A percentile compares a stretch with the other conserved stretches of the same genome.
Evolutionary conservation across 2,888 invertebrate genomes (phyloP).

Genomic region (Kryphioiulus occultus): DNA sequence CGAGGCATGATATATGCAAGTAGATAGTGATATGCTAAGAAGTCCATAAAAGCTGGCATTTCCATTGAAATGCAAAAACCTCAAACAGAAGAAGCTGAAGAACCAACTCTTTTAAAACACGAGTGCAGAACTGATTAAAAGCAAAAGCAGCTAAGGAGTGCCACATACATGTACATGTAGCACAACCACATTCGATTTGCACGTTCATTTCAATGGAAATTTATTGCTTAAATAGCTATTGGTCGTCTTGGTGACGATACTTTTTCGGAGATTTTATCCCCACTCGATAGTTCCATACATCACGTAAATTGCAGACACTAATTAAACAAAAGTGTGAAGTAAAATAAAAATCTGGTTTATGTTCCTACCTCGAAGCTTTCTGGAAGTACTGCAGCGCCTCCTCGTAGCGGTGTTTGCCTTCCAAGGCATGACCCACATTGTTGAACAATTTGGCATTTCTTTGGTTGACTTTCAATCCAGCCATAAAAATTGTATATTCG

Average conservation of each 20-base stretch:
- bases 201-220: conserved; percentile 26
- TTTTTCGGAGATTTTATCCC: not conserved
- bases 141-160: not conserved
- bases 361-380: conserved; percentile 77
- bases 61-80: not conserved
- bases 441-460: conserved; percentile 95
- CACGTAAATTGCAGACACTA: not conserved
- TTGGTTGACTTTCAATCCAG: conserved; percentile 83
- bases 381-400: conserved; percentile 91
- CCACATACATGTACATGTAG: too few relatives aligned
- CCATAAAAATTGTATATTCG: conserved; percentile 93
- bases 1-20: not conserved
- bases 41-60: not conserved
- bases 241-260: not conserved
- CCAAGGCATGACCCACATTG: conserved; percentile 95
- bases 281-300: not conserved
- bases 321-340: not conserved
- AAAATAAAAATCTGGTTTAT: not conserved
- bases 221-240: not conserved
- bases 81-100: not conserved
- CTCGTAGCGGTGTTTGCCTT: conserved; percentile 72
- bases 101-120: not conserved
- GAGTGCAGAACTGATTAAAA: not conserved
- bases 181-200: not conserved
- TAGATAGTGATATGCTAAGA: not conserved